A percentile compares a stretch with the other conserved stretches of the same genome.
These are phyloP conservation scores for Apogon talboti DNA, from an alignment of 2,797 vertebrate species.

Conservation along the genomic window DNA sequence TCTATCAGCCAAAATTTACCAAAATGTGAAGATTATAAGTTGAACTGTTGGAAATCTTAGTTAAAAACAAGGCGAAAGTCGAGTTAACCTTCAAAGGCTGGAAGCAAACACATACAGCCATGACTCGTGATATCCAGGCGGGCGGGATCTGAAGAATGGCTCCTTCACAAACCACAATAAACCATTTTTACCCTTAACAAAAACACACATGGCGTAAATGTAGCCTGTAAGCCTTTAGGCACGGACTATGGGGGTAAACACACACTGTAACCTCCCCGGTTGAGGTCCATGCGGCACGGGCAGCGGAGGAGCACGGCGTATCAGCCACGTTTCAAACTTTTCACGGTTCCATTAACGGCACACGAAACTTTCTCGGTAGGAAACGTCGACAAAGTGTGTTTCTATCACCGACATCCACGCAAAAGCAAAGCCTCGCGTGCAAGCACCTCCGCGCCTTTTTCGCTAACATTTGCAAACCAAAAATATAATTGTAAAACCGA, in stretches of 20 bases:
- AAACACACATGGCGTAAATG: conserved; percentile 4
- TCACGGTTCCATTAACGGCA: conserved; percentile 70
- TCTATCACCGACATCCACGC: neutral
- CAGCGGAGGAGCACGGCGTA: conserved; percentile 44
- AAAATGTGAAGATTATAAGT: neutral
- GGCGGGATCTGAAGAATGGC: conserved; percentile 60
- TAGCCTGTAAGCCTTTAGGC: neutral
- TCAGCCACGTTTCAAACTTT: conserved; percentile 87
- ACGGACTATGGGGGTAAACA: neutral
- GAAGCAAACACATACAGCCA: conserved; percentile 43
- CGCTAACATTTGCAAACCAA: conserved; percentile 57
- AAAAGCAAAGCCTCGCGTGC: conserved; percentile 8
- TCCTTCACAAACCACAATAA: conserved; percentile 48
- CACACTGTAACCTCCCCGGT: neutral
- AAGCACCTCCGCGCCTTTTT: conserved; percentile 75
- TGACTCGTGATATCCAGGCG: conserved; percentile 73
- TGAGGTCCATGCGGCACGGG: conserved; percentile 45
- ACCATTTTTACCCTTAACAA: neutral
- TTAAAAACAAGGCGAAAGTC: conserved; percentile 34
- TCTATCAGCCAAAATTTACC: neutral
- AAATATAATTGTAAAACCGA: conserved; percentile 34
- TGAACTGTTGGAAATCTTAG: neutral
- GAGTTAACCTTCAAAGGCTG: conserved; percentile 58
- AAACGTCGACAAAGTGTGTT: conserved; percentile 45
- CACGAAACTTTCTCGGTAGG: conserved; percentile 71